Evolutionary conservation across 2,797 vertebrate species (phyloP).

Genomic region (Hippopotamyrus pictus): DNA sequence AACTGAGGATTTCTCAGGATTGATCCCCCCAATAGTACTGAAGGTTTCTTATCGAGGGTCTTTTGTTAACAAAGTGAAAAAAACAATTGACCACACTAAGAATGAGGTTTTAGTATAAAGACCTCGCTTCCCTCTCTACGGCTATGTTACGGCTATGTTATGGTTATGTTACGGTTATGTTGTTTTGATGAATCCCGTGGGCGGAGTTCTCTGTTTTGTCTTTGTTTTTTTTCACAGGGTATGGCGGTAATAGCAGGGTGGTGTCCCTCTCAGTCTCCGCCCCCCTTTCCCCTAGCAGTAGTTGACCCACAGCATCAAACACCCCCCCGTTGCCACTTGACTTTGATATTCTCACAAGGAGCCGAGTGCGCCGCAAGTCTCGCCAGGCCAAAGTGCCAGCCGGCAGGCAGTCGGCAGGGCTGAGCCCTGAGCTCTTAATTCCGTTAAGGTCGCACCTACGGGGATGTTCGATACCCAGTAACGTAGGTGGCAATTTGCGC

Average conservation of each 20-base stretch:
- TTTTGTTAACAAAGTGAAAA: slow-evolving; percentile 8
- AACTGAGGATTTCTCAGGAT: neutral
- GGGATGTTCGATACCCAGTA: neutral
- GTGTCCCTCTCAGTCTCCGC: neutral
- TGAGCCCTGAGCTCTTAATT: slow-evolving; percentile 2
- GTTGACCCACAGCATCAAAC: neutral
- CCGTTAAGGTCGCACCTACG: neutral
- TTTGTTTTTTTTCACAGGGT: neutral
- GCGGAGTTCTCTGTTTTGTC: neutral
- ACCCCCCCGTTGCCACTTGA: neutral
- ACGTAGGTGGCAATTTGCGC: neutral
- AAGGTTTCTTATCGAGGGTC: neutral
- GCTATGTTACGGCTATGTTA: neutral
- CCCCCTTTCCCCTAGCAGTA: neutral
- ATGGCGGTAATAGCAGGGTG: neutral
- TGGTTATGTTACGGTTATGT: neutral
- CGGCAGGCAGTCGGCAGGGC: slow-evolving; percentile 25
- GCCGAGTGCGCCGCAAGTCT: slow-evolving; percentile 28
- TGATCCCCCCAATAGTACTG: neutral
- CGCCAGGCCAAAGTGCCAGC: slow-evolving; percentile 27
- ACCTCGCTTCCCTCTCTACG: neutral
- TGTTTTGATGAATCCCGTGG: neutral
- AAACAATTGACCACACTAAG: neutral
- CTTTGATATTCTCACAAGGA: slow-evolving; percentile 26
- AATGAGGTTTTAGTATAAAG: neutral